Evolutionary conservation across 2,113 vertebrate species (phyloP), one percentile per base, ranked within the genome.

Genomic region (Ellobius talpinus): DNA sequence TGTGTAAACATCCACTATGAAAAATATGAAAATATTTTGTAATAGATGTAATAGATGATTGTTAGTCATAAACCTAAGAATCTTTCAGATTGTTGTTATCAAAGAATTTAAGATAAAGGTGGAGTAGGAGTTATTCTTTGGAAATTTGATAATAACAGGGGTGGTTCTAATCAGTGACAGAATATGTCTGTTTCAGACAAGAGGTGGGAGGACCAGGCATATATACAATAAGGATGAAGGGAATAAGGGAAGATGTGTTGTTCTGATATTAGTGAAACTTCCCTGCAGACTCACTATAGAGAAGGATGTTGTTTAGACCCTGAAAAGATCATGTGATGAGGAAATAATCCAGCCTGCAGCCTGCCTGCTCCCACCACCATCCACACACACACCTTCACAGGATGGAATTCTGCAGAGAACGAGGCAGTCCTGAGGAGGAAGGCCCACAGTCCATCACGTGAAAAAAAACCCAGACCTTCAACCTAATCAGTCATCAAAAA

Each of bases 211-310:
- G 24, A 90, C 19, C 1, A 87, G 61, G 73, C 6, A 65, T 89
- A 65, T 74, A 42, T 42, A 87, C 42, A 55, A 4, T 81, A 89
- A 93, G 92, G 31, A 93, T 63, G 12, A 93, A 89, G 24, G 58
- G 7, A 86, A 45, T 31, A 79, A 47, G 19, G 1, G 2, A 92
- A 74, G 31, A 78, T 52, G 12, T 45, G 58, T 52, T 23, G 50
- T 93, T 96, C 89, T 52, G 12, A 16, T 90, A 24, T 52, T 93
- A 70, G 36, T 76, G 33, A 93, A 47, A 94, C 12, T 61, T 94
- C 33, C 13, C 29, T 85, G n/a, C 26, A 87, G 73, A 50, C 11
- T 93, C 26, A 68, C 29, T 78, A 2, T 55, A 87, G 14, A 90
- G 4, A 24, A 92, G n/a, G 23, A 19, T 33, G 47, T 90, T 81